A percentile compares a stretch with the other conserved stretches of the same genome.
phyloP scores from a whole-genome alignment of 2,113 vertebrate genomes.

The Ibidorhyncha struthersii region DNA sequence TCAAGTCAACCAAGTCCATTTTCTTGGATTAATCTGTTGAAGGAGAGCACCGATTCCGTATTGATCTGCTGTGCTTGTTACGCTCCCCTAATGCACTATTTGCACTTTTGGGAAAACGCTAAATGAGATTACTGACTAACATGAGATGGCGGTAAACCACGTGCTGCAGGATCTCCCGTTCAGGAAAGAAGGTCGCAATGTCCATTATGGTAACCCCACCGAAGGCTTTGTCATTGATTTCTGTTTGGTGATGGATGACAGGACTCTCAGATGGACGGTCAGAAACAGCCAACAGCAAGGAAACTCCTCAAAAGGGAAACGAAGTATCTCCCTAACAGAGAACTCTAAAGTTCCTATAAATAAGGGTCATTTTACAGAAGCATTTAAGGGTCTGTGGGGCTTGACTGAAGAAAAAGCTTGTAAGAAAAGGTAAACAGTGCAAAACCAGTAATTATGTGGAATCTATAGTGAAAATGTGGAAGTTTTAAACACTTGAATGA shows the following conservation, averaged over 20 bases:
- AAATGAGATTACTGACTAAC: conserved; percentile 68
- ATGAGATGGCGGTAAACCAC: conserved; percentile 70
- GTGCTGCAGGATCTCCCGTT: conserved; percentile 23
- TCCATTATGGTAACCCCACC: conserved; percentile 32
- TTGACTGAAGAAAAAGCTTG: not conserved
- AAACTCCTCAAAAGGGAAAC: conserved; percentile 26
- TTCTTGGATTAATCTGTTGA: conserved; percentile 42
- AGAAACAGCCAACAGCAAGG: conserved; percentile 14
- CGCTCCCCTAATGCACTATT: conserved; percentile 62
- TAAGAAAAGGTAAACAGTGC: not conserved
- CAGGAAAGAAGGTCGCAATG: conserved; percentile 43
- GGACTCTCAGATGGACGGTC: not conserved
- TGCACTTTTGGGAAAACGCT: conserved; percentile 72
- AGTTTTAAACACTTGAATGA: not conserved
- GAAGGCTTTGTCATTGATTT: conserved; percentile 35
- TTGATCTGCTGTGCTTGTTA: conserved; percentile 65
- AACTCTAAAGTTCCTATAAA: not conserved
- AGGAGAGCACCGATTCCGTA: conserved; percentile 14
- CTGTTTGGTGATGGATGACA: not conserved
- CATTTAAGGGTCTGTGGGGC: not conserved
- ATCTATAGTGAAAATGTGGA: accelerated
- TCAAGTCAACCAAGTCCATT: conserved; percentile 21
- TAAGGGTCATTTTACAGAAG: not conserved
- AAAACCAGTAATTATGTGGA: not conserved
- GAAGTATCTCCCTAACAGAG: not conserved